These are phyloP conservation scores for Papilio aristodemus DNA, from an alignment of 1,140 invertebrate genomes.

Conservation along the genomic window DNA sequence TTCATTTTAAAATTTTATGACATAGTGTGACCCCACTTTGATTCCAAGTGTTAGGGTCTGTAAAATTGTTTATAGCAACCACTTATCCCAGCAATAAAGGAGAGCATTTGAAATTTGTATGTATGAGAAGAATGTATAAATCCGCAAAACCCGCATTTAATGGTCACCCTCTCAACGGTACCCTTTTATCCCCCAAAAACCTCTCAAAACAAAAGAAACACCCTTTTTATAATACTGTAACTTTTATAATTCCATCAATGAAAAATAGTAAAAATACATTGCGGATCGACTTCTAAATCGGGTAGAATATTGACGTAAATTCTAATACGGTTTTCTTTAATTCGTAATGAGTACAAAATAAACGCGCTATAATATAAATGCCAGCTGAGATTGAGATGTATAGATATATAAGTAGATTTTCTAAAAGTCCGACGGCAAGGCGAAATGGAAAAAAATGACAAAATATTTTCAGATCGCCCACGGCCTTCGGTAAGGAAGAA, in stretches of 20 bases:
- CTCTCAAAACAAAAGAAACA: not conserved
- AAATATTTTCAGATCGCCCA: constrained; percentile 20
- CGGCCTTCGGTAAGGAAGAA: constrained; percentile 18
- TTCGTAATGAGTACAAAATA: not conserved
- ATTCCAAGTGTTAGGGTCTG: not conserved
- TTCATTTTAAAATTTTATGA: constrained; percentile 2
- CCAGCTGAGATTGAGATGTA: constrained; percentile 7
- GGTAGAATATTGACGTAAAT: too few relatives aligned
- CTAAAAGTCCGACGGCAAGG: not conserved
- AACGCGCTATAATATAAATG: not conserved
- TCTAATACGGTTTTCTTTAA: not conserved
- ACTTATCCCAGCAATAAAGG: constrained; percentile 9
- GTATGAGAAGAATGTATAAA: not conserved
- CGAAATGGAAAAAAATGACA: constrained; percentile 4
- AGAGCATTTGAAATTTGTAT: constrained; percentile 12
- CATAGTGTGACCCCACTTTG: not conserved
- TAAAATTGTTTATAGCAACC: constrained; percentile 20
- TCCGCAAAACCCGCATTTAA: not conserved
- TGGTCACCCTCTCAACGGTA: not conserved
- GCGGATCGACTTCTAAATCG: too few relatives aligned
- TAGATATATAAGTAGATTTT: not conserved
- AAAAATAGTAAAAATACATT: not conserved
- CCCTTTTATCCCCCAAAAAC: not conserved
- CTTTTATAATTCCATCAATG: not conserved
- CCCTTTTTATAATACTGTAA: not conserved